A percentile compares a stretch with the other conserved stretches of the same genome.
phyloP scores from a whole-genome alignment of 2,888 invertebrate genomes.

The Melanostoma scalare region DNA sequence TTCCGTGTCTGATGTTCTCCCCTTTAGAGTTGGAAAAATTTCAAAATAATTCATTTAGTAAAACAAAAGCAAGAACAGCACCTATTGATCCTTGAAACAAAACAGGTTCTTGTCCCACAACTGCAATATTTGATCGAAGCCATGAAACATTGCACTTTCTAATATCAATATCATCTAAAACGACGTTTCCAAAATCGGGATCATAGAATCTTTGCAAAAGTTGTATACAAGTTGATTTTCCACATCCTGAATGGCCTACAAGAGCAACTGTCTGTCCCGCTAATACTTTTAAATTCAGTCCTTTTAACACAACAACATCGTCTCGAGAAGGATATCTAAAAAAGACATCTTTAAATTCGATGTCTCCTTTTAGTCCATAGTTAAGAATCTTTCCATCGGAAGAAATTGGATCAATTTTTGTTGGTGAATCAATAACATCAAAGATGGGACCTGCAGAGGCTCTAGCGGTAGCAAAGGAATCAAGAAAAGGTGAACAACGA shows the following conservation, averaged over 20 bases:
- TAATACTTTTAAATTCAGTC: constrained; percentile 84
- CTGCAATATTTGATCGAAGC: constrained; percentile 89
- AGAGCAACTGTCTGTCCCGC: constrained; percentile 87
- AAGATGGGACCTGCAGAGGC: constrained; percentile 89
- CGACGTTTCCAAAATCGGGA: constrained; percentile 83
- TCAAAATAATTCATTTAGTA: not conserved
- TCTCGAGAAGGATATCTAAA: constrained; percentile 87
- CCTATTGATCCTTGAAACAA: constrained; percentile 90
- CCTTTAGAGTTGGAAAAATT: constrained; percentile 61
- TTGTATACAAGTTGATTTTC: constrained; percentile 91
- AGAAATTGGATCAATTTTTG: constrained; percentile 88
- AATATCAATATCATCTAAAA: constrained; percentile 85
- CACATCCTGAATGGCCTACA: constrained; percentile 89
- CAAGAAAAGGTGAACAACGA: constrained; percentile 87
- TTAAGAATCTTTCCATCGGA: constrained; percentile 84
- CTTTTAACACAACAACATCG: constrained; percentile 87
- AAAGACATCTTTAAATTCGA: constrained; percentile 88
- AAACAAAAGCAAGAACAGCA: constrained; percentile 25
- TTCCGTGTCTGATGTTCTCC: constrained; percentile 88
- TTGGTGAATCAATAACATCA: constrained; percentile 88
- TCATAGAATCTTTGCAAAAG: constrained; percentile 87
- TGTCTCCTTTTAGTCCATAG: constrained; percentile 84
- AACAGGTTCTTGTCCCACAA: constrained; percentile 94
- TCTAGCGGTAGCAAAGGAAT: constrained; percentile 87
- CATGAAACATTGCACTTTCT: constrained; percentile 87